Conservation (phyloP, 2,797 vertebrate species). For the Arremon brunneinucha region DNA sequence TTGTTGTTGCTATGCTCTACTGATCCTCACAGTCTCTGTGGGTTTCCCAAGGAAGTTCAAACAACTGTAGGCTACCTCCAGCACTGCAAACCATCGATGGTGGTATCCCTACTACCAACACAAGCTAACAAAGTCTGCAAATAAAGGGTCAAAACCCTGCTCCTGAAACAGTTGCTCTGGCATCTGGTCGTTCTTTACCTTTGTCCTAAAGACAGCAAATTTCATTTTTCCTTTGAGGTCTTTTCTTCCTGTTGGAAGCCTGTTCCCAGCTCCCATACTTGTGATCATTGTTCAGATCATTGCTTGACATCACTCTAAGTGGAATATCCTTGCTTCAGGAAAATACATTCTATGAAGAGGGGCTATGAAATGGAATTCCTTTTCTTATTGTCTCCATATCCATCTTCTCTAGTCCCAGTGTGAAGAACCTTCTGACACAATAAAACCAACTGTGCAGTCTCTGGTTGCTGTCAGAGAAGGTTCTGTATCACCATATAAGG, state of each 20-base stretch:
- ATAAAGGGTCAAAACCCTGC: neutral
- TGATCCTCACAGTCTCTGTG: neutral
- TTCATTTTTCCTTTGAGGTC: neutral
- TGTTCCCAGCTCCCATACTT: neutral
- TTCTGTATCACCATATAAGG: neutral
- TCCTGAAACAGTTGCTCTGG: neutral
- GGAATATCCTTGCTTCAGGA: neutral
- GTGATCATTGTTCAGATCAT: neutral
- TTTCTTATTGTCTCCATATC: neutral
- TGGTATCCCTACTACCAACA: neutral
- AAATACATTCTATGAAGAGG: neutral
- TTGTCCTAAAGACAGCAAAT: neutral
- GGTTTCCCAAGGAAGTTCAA: neutral
- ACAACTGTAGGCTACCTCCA: neutral
- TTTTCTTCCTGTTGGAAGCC: neutral
- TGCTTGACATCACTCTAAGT: neutral
- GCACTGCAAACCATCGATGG: fast-evolving
- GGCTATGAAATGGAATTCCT: neutral
- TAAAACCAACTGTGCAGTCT: neutral
- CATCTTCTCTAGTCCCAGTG: neutral
- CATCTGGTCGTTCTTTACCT: neutral
- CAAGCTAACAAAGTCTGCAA: neutral
- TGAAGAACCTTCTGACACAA: neutral
- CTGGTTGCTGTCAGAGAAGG: neutral
- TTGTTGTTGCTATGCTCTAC: neutral